phyloP scores from a whole-genome alignment of 2,113 vertebrate genomes.

The Mastomys coucha region DNA sequence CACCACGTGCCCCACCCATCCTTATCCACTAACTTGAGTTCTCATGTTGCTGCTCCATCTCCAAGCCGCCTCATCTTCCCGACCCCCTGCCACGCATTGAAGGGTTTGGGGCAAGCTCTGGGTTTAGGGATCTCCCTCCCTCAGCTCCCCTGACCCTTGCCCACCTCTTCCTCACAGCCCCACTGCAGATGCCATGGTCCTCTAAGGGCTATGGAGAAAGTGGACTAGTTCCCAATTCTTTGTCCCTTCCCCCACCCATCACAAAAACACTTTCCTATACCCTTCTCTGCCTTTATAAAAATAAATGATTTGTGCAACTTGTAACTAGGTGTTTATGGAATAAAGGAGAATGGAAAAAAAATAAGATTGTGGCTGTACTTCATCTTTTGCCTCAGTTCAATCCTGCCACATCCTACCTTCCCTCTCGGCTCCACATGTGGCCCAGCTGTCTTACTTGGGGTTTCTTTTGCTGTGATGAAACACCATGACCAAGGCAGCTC shows the following conservation, averaged over 20 bases:
- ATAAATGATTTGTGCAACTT: constrained; percentile 86
- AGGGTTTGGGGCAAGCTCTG: constrained; percentile 46
- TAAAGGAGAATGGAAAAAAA: constrained; percentile 88
- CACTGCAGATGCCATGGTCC: neutral
- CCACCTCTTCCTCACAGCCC: constrained; percentile 47
- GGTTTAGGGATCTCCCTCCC: constrained; percentile 21
- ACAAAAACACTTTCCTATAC: constrained; percentile 35
- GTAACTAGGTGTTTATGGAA: constrained; percentile 91
- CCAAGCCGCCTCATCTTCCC: neutral
- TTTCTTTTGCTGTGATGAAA: too few species aligned
- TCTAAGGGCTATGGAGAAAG: constrained; percentile 19
- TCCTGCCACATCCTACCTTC: neutral
- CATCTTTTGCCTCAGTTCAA: neutral
- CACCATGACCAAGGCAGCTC: neutral
- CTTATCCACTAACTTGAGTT: constrained; percentile 72
- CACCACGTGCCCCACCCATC: neutral
- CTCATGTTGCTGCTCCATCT: constrained; percentile 70
- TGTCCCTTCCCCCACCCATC: constrained; percentile 58
- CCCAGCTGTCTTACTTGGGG: neutral
- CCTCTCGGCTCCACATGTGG: neutral
- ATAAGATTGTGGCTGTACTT: constrained; percentile 65
- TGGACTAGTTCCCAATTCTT: constrained; percentile 33
- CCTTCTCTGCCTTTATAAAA: constrained; percentile 72
- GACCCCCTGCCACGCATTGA: neutral
- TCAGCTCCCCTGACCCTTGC: constrained; percentile 36